A percentile compares a stretch with the other conserved stretches of the same genome.
Conservation (phyloP, 2,797 vertebrate species). For the Smutsia gigantea region DNA sequence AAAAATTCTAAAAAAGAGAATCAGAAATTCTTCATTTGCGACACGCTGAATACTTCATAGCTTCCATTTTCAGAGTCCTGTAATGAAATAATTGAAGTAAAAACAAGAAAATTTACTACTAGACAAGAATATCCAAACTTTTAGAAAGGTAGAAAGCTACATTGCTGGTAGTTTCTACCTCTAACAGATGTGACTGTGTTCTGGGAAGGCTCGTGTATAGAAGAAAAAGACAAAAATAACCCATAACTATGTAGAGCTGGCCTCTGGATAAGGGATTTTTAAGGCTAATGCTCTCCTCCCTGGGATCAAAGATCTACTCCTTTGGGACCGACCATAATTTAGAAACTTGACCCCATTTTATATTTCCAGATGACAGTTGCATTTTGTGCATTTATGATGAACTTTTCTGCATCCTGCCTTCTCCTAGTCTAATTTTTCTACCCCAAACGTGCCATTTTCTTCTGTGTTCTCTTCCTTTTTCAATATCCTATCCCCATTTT, state of each 20-base stretch:
- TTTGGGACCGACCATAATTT: neutral
- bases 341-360: neutral
- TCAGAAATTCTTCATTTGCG: neutral
- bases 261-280: neutral
- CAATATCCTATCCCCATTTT: neutral
- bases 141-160: neutral
- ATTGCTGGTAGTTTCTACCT: neutral
- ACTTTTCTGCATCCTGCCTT: neutral
- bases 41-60: neutral
- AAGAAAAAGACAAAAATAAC: neutral
- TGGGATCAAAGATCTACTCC: neutral
- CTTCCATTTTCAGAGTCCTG: constrained; percentile 12
- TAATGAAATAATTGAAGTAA: neutral
- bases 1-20: neutral
- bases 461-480: neutral
- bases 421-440: constrained; percentile 28
- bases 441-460: neutral
- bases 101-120: neutral
- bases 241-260: neutral
- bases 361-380: neutral
- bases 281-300: neutral
- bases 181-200: neutral
- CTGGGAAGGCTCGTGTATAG: neutral
- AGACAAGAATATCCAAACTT: neutral
- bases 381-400: neutral